Conservation (phyloP, 2,888 invertebrate genomes). For the Amblyjoppa proteus region DNA sequence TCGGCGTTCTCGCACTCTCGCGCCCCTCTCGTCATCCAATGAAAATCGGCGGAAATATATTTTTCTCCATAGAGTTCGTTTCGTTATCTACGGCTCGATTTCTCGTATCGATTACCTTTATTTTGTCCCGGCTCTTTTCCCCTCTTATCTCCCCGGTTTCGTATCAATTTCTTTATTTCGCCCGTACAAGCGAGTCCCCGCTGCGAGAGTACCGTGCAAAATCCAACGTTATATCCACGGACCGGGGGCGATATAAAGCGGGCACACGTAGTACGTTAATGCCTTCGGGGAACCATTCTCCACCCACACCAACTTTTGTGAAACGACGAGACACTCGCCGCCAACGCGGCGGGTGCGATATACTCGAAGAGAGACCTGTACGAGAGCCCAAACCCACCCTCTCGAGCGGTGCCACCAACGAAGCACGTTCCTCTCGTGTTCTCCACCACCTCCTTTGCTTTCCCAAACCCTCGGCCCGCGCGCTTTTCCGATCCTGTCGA, state of each 20-base stretch:
- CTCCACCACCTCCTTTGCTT: slow-evolving; percentile 25
- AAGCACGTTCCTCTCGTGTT: slow-evolving; percentile 65
- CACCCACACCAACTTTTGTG: slow-evolving; percentile 60
- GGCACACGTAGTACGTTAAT: slow-evolving; percentile 69
- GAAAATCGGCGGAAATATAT: slow-evolving; percentile 57
- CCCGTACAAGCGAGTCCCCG: slow-evolving; percentile 59
- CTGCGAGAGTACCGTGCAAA: slow-evolving; percentile 34
- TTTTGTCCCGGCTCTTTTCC: slow-evolving; percentile 26
- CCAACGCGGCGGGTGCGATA: slow-evolving; percentile 40
- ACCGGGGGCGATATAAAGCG: slow-evolving; percentile 48
- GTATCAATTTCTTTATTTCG: slow-evolving; percentile 67
- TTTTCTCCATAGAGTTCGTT: slow-evolving; percentile 57
- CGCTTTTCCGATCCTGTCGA: slow-evolving; percentile 51
- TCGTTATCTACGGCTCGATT: not conserved
- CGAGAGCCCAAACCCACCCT: not conserved
- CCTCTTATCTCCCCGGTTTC: slow-evolving; percentile 18
- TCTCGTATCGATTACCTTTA: slow-evolving; percentile 54
- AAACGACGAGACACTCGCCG: slow-evolving; percentile 64
- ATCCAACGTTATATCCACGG: slow-evolving; percentile 37
- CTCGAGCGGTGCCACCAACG: slow-evolving; percentile 55
- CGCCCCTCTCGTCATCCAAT: not conserved
- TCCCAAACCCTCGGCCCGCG: not conserved
- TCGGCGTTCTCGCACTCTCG: slow-evolving; percentile 1
- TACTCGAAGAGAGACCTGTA: slow-evolving; percentile 40
- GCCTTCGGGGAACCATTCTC: slow-evolving; percentile 67